Conservation (phyloP, 2,888 invertebrate genomes). For the Acronicta aceris region DNA sequence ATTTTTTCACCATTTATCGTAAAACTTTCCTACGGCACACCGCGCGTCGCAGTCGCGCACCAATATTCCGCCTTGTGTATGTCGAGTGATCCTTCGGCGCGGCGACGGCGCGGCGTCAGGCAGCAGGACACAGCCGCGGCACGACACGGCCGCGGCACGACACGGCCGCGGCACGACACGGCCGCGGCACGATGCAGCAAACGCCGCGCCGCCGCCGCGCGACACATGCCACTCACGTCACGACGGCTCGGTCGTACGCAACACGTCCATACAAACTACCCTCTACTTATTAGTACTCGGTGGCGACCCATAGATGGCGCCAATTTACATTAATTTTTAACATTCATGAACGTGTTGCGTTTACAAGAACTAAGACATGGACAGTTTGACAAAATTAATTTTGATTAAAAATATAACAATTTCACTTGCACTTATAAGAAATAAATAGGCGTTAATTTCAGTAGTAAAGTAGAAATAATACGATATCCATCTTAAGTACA, state of each 20-base stretch:
- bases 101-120: constrained; percentile 27
- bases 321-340: constrained; percentile 23
- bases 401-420: constrained; percentile 62
- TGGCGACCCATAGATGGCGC: constrained; percentile 56
- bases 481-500: constrained; percentile 87
- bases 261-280: constrained; percentile 52
- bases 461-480: constrained; percentile 76
- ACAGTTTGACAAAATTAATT: constrained; percentile 64
- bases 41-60: constrained; percentile 86
- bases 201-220: constrained; percentile 25
- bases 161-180: constrained; percentile 7
- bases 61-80: constrained; percentile 87
- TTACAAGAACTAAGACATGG: constrained; percentile 72
- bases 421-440: constrained; percentile 69
- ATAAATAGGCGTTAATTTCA: constrained; percentile 77
- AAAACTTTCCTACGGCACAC: constrained; percentile 88
- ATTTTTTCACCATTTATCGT: constrained; percentile 89
- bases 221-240: constrained; percentile 52
- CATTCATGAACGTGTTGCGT: constrained; percentile 65
- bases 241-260: constrained; percentile 63
- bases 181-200: constrained; percentile 17
- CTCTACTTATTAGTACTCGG: constrained; percentile 40
- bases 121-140: background rate
- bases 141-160: constrained; percentile 14
- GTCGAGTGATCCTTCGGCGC: constrained; percentile 70